Evolutionary conservation across 2,797 vertebrate species (phyloP).

Genomic region (Chaetodon trifasciatus): DNA sequence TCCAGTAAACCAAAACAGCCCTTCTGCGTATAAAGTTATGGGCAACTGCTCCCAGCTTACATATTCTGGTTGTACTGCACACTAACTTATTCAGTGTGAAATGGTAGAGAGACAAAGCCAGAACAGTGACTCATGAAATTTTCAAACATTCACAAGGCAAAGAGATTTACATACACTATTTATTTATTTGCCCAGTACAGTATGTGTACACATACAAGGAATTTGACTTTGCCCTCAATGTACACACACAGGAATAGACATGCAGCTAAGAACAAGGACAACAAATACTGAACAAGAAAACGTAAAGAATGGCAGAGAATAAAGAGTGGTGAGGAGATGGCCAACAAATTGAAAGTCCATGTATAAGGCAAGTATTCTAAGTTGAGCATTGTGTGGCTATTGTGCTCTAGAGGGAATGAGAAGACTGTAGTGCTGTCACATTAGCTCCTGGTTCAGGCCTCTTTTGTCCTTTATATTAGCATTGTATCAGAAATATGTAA

Average conservation of each 20-base stretch:
- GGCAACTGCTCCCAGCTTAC: not conserved
- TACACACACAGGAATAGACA: no score
- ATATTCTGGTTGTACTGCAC: not conserved
- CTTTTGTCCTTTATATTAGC: slow-evolving; percentile 19
- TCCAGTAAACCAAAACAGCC: not conserved
- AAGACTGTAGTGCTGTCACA: not conserved
- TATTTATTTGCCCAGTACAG: no score
- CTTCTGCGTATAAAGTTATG: not conserved
- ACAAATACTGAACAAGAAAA: no score
- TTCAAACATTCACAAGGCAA: not conserved
- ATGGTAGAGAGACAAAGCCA: not conserved
- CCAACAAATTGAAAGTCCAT: no score
- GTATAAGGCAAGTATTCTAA: no score
- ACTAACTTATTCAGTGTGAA: not conserved
- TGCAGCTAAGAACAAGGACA: no score
- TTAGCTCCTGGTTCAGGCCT: slow-evolving; percentile 22
- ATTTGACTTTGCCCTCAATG: no score
- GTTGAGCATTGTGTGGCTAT: not conserved
- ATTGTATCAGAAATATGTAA: slow-evolving; percentile 18
- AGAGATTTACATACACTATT: not conserved
- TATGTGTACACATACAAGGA: no score
- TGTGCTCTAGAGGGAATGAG: slow-evolving; percentile 7
- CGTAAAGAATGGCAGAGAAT: no score
- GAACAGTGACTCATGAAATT: not conserved
- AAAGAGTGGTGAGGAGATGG: no score